Percentiles rank a stretch among this genome's conserved stretches.
phyloP scores from a whole-genome alignment of 2,113 vertebrate genomes.

The Numida meleagris region DNA sequence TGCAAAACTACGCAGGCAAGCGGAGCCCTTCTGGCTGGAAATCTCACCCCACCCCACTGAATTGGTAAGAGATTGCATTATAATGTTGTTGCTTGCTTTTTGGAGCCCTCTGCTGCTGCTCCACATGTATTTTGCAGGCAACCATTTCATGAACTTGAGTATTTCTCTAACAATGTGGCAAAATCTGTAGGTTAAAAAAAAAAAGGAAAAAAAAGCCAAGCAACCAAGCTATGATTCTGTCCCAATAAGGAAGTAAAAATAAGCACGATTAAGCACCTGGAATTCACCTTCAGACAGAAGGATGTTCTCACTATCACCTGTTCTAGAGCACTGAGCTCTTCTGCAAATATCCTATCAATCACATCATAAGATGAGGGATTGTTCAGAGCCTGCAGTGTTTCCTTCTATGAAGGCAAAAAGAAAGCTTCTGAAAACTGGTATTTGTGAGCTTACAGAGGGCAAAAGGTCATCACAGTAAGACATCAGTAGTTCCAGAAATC shows the following conservation, averaged over 20 bases:
- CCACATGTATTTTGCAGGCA: not conserved
- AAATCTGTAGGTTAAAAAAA: not conserved
- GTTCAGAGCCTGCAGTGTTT: not conserved
- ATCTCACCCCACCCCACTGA: not conserved
- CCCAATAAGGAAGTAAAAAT: not conserved
- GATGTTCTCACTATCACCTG: not conserved
- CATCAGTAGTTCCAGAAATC: not conserved
- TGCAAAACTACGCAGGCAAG: not conserved
- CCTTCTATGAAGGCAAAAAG: not conserved
- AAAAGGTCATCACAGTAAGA: not conserved
- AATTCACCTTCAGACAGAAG: not conserved
- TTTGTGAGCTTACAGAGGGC: not conserved
- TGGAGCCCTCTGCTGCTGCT: slow-evolving; percentile 48
- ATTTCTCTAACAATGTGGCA: not conserved
- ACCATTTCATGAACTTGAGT: not conserved
- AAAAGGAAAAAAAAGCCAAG: not conserved
- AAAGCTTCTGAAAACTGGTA: not conserved
- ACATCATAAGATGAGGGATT: not conserved
- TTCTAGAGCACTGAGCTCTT: not conserved
- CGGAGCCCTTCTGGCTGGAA: not conserved
- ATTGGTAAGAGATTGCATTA: not conserved
- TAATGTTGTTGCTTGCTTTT: not conserved
- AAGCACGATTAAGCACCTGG: not conserved
- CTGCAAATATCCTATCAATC: not conserved
- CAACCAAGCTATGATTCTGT: not conserved